Evolutionary conservation across 2,797 vertebrate genomes (phyloP).

Genomic region (Crocidura indochinensis): DNA sequence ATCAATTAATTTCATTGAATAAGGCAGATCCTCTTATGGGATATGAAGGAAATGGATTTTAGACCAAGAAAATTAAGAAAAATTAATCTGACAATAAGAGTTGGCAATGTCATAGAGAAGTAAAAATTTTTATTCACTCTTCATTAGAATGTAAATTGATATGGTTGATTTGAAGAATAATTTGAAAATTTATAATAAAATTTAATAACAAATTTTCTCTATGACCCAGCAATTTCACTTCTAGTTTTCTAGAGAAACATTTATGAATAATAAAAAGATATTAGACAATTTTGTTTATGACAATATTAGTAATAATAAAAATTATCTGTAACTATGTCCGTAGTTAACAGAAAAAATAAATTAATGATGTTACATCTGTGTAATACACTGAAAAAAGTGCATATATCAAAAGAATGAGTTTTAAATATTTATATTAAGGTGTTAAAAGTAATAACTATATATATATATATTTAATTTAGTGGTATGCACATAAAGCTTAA

Average conservation of each 20-base stretch:
- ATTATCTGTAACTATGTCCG: not conserved
- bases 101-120: slow-evolving; percentile 16
- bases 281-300: not conserved
- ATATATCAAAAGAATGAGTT: not conserved
- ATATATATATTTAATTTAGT: too few species aligned
- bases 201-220: not conserved
- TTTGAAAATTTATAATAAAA: slow-evolving; percentile 32
- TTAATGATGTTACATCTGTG: not conserved
- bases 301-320: slow-evolving; percentile 17
- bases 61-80: not conserved
- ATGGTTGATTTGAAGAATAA: not conserved
- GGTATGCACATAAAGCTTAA: too few species aligned
- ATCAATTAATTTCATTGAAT: not conserved
- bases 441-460: too few species aligned
- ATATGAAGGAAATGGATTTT: slow-evolving; percentile 30
- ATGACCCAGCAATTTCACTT: slow-evolving; percentile 9
- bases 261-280: not conserved
- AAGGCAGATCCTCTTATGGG: not conserved
- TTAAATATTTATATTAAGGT: not conserved
- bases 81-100: not conserved
- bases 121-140: not conserved
- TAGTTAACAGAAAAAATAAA: slow-evolving; percentile 1
- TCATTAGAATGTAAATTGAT: not conserved
- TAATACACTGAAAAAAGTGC: not conserved
- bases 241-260: not conserved